Percentiles rank a stretch among this genome's conserved stretches.
Conservation (phyloP, 1,140 invertebrate genomes). For the Philotrypesis tridentata region DNA sequence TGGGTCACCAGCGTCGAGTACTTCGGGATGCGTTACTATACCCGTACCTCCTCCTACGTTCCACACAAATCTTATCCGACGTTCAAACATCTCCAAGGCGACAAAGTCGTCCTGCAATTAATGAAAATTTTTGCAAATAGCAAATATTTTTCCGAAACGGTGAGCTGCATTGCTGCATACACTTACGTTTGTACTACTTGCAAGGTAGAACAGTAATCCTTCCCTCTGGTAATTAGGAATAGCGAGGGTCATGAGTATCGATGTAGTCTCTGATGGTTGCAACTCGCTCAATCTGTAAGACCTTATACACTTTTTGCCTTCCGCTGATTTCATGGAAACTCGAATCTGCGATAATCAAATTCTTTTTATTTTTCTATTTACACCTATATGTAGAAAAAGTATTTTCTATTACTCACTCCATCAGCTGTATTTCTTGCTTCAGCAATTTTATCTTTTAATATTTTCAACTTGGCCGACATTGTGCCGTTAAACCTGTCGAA, state of each 20-base stretch:
- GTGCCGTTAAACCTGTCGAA: slow-evolving; percentile 78
- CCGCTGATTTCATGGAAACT: slow-evolving; percentile 81
- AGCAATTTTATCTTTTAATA: slow-evolving; percentile 82
- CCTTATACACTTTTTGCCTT: slow-evolving; percentile 81
- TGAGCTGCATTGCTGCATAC: too few relatives aligned
- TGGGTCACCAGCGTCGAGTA: slow-evolving; percentile 74
- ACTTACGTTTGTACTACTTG: slow-evolving; percentile 76
- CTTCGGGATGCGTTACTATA: slow-evolving; percentile 78
- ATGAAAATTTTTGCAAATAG: neutral
- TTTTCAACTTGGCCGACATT: slow-evolving; percentile 77
- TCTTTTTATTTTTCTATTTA: too few relatives aligned
- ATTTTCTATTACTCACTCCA: slow-evolving; percentile 78
- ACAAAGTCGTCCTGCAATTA: slow-evolving; percentile 80
- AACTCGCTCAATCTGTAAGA: slow-evolving; percentile 80
- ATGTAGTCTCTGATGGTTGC: slow-evolving; percentile 81
- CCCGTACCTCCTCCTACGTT: slow-evolving; percentile 83
- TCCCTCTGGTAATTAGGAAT: slow-evolving; percentile 77
- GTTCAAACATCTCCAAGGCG: slow-evolving; percentile 84
- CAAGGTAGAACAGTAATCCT: slow-evolving; percentile 80
- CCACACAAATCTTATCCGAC: slow-evolving; percentile 85
- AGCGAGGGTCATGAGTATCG: slow-evolving; percentile 81
- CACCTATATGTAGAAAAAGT: too few relatives aligned
- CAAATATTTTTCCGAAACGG: neutral
- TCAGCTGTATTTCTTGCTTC: slow-evolving; percentile 87
- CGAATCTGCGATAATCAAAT: slow-evolving; percentile 80